Base-by-base conservation (phyloP, 92 coral and sea anemone species). In the Isaurus tuberculatus region DNA sequence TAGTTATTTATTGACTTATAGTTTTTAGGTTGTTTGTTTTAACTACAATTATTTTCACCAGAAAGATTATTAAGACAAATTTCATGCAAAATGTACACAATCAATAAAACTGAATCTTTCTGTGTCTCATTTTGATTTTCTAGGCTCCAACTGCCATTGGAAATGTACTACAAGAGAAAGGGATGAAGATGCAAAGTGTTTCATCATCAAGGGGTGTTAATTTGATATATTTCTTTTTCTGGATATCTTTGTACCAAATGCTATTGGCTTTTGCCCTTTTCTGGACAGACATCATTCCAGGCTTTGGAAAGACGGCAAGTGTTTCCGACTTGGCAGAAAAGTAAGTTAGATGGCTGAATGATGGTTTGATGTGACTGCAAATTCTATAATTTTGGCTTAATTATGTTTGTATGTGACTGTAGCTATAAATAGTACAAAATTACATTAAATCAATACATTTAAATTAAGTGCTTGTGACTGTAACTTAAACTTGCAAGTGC, bases 281-380 rank as follows among this genome's bases (percentile, higher is more conserved):
- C 86, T 94, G 98, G 98, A 86, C 79, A 0, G 98, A 94, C 72
- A 73, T 94, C 51, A 78, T 94, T 27, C 98, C 98, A 5, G 80
- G 91, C 71, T 94, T 85, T 90, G 98, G 98, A 79, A 82, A 90
- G 37, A 88, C 91, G 40, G 29, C 31, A 57, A 81, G 74, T 44
- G 63, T 92, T 74, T 51, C 37, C 19, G 86, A 92, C 26, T 88
- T 94, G 85, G 89, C 94, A 67, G 80, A 77, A 75, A 94, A 94
- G 98, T 94, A 80, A 42, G 98, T 87, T 2, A n/a, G n/a, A n/a
- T n/a, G 22, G 17, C 44, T 51, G 58, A 16, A 5, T 6, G 46
- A 42, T 42, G 2, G n/a, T n/a, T n/a, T n/a, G n/a, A n/a, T n/a
- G n/a, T n/a, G n/a, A n/a, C n/a, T n/a, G n/a, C n/a, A n/a, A n/a